These are phyloP conservation scores for Eulemur rubriventer DNA, from an alignment of 2,797 vertebrate species.

Conservation along the genomic window DNA sequence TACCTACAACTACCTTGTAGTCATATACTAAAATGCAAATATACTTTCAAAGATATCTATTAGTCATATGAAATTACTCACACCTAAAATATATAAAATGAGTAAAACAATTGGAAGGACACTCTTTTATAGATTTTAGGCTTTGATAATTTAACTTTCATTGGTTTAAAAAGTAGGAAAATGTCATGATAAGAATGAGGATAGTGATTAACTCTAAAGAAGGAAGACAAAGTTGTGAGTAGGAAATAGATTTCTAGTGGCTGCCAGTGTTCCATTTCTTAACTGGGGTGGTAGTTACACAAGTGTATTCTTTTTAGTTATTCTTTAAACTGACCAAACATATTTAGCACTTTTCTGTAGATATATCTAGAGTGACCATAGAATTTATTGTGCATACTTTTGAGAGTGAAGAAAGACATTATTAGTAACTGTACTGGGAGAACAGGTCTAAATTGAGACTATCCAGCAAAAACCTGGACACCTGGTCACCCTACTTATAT, in stretches of 20 bases:
- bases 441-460: not conserved
- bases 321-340: not conserved
- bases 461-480: not conserved
- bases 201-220: not conserved
- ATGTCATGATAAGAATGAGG: not conserved
- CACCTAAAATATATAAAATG: not conserved
- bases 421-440: not conserved
- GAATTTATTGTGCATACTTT: not conserved
- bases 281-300: not conserved
- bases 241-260: not conserved
- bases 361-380: not conserved
- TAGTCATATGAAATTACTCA: slow-evolving; percentile 1
- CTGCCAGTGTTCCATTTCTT: not conserved
- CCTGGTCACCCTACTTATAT: not conserved
- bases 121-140: not conserved
- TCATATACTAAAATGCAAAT: slow-evolving; percentile 32
- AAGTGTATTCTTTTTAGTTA: not conserved
- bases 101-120: not conserved
- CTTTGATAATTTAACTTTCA: slow-evolving; percentile 18
- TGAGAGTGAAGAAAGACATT: slow-evolving; percentile 12
- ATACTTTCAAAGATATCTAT: not conserved
- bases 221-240: not conserved
- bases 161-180: slow-evolving; percentile 25
- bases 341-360: not conserved
- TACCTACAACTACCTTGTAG: not conserved